These are phyloP conservation scores for Theropithecus gelada DNA, from an alignment of 2,113 vertebrate genomes.

Conservation along the genomic window DNA sequence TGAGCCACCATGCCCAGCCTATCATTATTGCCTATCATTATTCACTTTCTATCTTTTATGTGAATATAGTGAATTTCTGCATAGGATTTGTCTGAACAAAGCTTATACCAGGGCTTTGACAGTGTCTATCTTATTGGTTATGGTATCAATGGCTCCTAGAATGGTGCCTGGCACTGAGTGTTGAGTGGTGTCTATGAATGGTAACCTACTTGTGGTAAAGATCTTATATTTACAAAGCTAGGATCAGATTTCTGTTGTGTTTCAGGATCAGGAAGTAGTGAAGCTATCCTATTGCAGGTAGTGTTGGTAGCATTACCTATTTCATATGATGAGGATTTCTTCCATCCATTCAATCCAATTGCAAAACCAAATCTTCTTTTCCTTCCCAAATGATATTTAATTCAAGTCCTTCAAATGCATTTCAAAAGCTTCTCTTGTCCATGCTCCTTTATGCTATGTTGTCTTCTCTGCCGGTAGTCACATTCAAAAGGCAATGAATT, in stretches of 20 bases:
- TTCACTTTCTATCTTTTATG: background rate
- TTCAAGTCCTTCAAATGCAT: background rate
- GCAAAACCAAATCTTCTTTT: background rate
- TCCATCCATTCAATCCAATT: background rate
- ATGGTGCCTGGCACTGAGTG: background rate
- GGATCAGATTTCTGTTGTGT: background rate
- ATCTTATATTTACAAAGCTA: background rate
- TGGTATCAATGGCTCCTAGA: background rate
- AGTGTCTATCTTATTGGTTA: background rate
- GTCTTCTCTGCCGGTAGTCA: background rate
- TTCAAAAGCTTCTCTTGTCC: background rate
- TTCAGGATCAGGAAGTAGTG: background rate
- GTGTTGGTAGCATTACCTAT: background rate
- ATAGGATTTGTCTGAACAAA: background rate
- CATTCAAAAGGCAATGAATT: background rate
- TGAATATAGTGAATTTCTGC: background rate
- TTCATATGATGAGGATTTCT: background rate
- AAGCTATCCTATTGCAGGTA: background rate
- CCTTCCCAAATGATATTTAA: background rate
- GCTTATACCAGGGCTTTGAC: background rate
- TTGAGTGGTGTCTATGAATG: background rate
- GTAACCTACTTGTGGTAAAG: background rate
- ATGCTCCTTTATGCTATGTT: background rate
- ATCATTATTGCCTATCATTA: background rate
- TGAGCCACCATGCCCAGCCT: background rate